Evolutionary conservation across 2,888 invertebrate genomes (phyloP), one percentile per base, ranked within the genome.

Genomic region (Philonicus albiceps): DNA sequence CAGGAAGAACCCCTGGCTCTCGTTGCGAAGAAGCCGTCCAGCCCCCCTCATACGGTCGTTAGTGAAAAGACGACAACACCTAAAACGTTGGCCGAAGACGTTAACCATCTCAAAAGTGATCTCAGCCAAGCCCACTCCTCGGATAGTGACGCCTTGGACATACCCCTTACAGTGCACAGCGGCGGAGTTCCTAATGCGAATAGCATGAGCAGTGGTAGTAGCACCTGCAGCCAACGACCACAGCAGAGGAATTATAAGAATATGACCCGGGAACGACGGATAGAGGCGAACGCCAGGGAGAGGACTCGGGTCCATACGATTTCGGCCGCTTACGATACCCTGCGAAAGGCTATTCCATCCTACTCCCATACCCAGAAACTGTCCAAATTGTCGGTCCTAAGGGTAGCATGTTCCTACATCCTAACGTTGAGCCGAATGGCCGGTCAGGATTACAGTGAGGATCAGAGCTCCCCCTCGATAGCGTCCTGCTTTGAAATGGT

Each of bases 331-430:
- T 98, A 98, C 91, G 98, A 98, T 89, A 97, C 96, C 0, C 93
- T 98, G 11, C 94, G 98, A 74, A 93, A 94, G 87, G 94, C 97
- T 0, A 96, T 98, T 73, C 98, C 98, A 2, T 95, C 98, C 0
- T 98, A 98, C 91, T 97, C 98, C 72, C 96, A 97, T 91, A 97
- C 97, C 91, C 98, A 98, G 92, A 98, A 98, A 92, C 94, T 98
- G 31, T 98, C 98, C 0, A 98, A 98, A 91, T 92, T 98, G 84
- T 98, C 98, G 0, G 98, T 98, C 19, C 92, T 98, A 88, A 94
- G 98, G 92, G 97, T 98, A 91, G 98, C 98, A 2, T 97, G 98
- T 92, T 96, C 97, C 87, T 98, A 98, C 93, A 98, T 98, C 88
- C 94, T 97, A 90, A 97, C 98, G 0, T 92, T 98, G 88, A 96